Evolutionary conservation across 2,113 vertebrate species (phyloP).

Genomic region (Muntiacus reevesi): DNA sequence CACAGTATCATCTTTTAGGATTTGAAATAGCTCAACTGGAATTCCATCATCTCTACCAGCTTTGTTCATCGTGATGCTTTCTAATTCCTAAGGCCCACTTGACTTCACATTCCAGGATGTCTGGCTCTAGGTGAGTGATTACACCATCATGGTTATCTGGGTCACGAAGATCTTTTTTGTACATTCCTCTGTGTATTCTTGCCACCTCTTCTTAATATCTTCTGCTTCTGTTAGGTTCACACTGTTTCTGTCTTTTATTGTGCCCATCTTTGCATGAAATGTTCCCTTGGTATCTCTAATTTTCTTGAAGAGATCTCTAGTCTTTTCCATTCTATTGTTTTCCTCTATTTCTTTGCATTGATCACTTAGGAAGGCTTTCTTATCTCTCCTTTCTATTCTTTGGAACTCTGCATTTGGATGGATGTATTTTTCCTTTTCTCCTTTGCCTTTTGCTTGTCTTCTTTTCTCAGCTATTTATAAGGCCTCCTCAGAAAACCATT

Average conservation of each 20-base stretch:
- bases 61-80: neutral
- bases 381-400: neutral
- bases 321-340: neutral
- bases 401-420: neutral
- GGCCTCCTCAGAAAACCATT: neutral
- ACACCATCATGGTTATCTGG: neutral
- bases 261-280: neutral
- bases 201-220: neutral
- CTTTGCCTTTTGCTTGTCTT: neutral
- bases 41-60: neutral
- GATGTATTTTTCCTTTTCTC: neutral
- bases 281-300: neutral
- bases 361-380: neutral
- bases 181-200: neutral
- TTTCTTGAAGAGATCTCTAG: neutral
- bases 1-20: neutral
- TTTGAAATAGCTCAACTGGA: neutral
- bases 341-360: neutral
- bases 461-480: neutral
- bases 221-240: neutral
- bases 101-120: neutral
- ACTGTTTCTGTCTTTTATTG: neutral
- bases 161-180: neutral
- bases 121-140: neutral
- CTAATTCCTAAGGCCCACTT: neutral